These are phyloP conservation scores for Leucoraja ocellata DNA, from an alignment of 2,797 vertebrate genomes.

Conservation along the genomic window DNA sequence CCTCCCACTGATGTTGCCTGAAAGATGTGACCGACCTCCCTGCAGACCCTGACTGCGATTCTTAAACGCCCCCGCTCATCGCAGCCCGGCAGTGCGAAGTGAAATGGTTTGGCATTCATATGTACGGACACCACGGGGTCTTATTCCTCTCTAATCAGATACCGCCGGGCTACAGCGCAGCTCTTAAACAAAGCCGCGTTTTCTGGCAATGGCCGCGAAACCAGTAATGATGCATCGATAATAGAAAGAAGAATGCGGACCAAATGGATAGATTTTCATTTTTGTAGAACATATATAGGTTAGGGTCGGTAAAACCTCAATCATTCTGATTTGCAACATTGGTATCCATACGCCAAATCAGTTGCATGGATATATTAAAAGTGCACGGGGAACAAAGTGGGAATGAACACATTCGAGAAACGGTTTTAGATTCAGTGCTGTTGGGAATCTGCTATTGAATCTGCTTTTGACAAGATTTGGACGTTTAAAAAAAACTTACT, in stretches of 20 bases:
- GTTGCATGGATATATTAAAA: background rate
- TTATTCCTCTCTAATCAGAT: background rate
- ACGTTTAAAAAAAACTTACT: background rate
- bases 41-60: conserved; percentile 10
- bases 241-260: background rate
- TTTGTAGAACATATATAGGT: background rate
- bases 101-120: background rate
- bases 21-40: conserved; percentile 2
- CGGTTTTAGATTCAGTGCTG: background rate
- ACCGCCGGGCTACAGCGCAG: background rate
- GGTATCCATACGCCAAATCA: background rate
- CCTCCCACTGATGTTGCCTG: conserved; percentile 9
- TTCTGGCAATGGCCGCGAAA: conserved; percentile 14
- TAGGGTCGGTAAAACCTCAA: background rate
- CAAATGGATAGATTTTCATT: background rate
- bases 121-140: background rate
- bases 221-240: background rate
- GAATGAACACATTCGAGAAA: background rate
- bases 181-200: background rate
- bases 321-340: background rate
- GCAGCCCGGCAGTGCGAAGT: background rate
- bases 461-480: background rate
- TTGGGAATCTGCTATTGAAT: background rate
- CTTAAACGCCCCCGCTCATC: conserved; percentile 11
- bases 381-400: background rate